Base-by-base conservation (phyloP, 2,888 invertebrate genomes). In the Lepeophtheirus nordmannii region DNA sequence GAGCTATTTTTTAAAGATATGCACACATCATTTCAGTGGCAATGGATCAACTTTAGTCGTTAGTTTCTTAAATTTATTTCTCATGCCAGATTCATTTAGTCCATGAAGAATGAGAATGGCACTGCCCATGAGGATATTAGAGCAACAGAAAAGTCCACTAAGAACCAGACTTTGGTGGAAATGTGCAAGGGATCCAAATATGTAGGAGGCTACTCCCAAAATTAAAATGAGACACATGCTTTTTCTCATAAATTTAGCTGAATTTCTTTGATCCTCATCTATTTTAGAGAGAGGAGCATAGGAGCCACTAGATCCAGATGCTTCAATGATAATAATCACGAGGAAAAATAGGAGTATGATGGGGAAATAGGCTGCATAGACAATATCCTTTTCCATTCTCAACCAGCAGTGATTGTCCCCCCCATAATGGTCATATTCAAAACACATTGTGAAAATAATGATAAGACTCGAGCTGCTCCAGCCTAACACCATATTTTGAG, bases 381-480 rank as follows among this genome's bases (percentile, higher is more conserved):
- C 14, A 5, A 46, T 58, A 20, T 23, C 8, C 10, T 22, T 58
- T 37, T 58, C 65, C 65, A 65, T 58, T 9, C 23, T n/a, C 12
- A 65, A 39, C 65, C 65, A 65, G 20, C 65, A 65, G 40, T 73
- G 72, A 67, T 73, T 72, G 39, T 69, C 67, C 8, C 70, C 71
- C n/a, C 72, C 72, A 68, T 73, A 73, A 60, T 72, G 67, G 0
- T 71, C 70, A 58, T 70, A 70, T 64, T 71, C 70, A 61, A 73
- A 72, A 40, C 71, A 71, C 11, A 72, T 68, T 38, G 69, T 68
- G 61, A 72, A 68, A 22, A 73, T 67, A 23, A 72, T 60, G 30
- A 73, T 70, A 22, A 72, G 61, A 17, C 68, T 59, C 0, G 72
- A 53, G 11, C 71, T 20, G 30, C 71, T 71, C 73, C 73, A 73